Conservation (phyloP, 2,797 vertebrate species). For the Poecilia gillii region DNA sequence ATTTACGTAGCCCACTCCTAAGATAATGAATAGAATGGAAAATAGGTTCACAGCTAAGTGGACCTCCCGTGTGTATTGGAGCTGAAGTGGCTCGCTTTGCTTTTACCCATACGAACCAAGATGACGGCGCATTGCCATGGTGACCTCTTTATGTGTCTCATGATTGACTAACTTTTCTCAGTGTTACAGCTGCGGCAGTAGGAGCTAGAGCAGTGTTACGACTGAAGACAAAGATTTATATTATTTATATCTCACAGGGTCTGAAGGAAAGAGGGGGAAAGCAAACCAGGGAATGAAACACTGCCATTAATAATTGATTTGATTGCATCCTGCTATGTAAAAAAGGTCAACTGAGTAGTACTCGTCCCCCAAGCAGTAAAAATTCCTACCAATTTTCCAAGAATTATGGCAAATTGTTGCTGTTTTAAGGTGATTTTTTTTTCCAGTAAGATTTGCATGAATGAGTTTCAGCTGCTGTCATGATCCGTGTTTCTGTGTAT, state of each 20-base stretch:
- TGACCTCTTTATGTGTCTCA: slow-evolving; percentile 59
- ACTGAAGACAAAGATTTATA: slow-evolving; percentile 24
- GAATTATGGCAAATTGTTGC: background rate
- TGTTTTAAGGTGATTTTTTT: background rate
- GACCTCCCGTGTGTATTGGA: slow-evolving; percentile 8
- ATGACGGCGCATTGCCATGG: slow-evolving; percentile 51
- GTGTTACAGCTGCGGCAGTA: slow-evolving; percentile 31
- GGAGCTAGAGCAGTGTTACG: slow-evolving; percentile 18
- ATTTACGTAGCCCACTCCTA: slow-evolving; percentile 24
- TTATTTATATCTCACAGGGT: slow-evolving; percentile 20
- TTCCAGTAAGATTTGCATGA: background rate
- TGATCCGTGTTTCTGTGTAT: too few species aligned
- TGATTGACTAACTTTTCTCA: slow-evolving; percentile 62
- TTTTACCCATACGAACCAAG: slow-evolving; percentile 25
- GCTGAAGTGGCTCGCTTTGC: slow-evolving; percentile 19
- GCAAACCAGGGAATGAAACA: background rate
- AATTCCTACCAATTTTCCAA: background rate
- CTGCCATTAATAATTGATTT: background rate
- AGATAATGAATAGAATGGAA: slow-evolving; percentile 35
- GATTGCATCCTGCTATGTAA: background rate
- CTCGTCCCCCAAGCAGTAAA: background rate
- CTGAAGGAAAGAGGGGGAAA: slow-evolving; percentile 4
- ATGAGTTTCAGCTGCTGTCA: background rate
- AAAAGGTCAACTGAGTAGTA: background rate
- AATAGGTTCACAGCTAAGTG: slow-evolving; percentile 29